phyloP scores from a whole-genome alignment of 1,140 invertebrate genomes.

The Dreissena polymorpha region DNA sequence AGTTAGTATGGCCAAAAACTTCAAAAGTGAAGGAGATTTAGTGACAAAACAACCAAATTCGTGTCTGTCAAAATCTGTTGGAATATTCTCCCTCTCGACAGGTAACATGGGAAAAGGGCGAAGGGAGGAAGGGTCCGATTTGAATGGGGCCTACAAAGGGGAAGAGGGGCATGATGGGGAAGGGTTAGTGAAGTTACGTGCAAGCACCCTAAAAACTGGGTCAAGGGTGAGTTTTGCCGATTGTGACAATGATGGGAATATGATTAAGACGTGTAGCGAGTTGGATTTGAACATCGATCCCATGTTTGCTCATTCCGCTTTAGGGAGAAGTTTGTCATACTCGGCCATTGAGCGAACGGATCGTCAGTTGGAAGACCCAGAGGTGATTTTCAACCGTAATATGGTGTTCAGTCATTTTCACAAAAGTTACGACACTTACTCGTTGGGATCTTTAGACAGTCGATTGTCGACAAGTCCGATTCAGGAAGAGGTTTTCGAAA shows the following conservation, averaged over 20 bases:
- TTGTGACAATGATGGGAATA: constrained; percentile 42
- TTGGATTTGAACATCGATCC: constrained; percentile 17
- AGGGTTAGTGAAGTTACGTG: constrained; percentile 22
- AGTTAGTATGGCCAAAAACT: constrained; percentile 42
- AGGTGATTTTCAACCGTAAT: background rate
- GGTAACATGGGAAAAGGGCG: constrained; percentile 47
- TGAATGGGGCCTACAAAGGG: constrained; percentile 36
- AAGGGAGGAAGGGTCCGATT: constrained; percentile 4
- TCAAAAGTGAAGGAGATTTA: constrained; percentile 47
- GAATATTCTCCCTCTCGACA: constrained; percentile 44
- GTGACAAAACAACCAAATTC: constrained; percentile 51
- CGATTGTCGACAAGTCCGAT: constrained; percentile 46
- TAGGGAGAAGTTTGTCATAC: constrained; percentile 46
- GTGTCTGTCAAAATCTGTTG: background rate
- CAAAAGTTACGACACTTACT: constrained; percentile 28
- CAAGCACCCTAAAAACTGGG: constrained; percentile 36
- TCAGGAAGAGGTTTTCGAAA: constrained; percentile 19
- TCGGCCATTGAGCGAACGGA: constrained; percentile 40
- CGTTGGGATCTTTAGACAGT: constrained; percentile 28
- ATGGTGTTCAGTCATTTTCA: background rate
- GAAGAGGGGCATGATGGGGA: constrained; percentile 7
- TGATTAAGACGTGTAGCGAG: constrained; percentile 48
- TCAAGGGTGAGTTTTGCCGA: constrained; percentile 49
- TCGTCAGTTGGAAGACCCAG: background rate
- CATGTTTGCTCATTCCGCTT: background rate